Percentiles rank a stretch among this genome's conserved stretches.
Evolutionary conservation across 1,140 invertebrate genomes (phyloP).

Genomic region (Aphis gossypii): DNA sequence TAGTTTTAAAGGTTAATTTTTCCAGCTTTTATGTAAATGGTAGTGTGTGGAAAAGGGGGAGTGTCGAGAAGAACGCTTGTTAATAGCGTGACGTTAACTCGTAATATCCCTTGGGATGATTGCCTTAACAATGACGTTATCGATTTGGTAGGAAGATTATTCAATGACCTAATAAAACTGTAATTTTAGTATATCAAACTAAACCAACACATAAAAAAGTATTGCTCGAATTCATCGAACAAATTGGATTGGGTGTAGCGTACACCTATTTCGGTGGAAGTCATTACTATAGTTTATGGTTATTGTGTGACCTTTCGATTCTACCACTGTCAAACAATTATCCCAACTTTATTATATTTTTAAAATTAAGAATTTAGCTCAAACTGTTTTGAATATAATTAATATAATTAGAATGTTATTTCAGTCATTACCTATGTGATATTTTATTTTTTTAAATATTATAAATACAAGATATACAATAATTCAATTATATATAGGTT

Average conservation of each 20-base stretch:
- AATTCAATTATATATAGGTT: background rate
- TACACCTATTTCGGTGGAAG: background rate
- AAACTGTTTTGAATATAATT: background rate
- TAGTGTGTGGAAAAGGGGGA: background rate
- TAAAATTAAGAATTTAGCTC: background rate
- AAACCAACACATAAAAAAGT: conserved; percentile 14
- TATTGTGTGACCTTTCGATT: conserved; percentile 2
- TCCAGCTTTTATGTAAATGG: background rate
- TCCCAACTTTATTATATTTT: background rate
- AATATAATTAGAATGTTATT: background rate
- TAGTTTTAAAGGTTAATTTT: background rate
- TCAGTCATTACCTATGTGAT: background rate
- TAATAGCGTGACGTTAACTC: background rate
- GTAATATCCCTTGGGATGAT: background rate
- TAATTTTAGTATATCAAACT: conserved; percentile 26
- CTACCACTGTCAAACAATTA: background rate
- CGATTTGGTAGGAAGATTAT: background rate
- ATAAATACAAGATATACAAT: background rate
- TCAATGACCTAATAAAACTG: conserved; percentile 38
- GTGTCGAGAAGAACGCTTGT: background rate
- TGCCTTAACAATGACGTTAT: conserved; percentile 27
- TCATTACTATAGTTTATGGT: conserved; percentile 23
- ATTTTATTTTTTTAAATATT: no score
- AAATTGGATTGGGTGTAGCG: background rate
- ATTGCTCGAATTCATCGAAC: background rate